Base-by-base conservation (phyloP, 2,113 vertebrate genomes). In the Pionites leucogaster region DNA sequence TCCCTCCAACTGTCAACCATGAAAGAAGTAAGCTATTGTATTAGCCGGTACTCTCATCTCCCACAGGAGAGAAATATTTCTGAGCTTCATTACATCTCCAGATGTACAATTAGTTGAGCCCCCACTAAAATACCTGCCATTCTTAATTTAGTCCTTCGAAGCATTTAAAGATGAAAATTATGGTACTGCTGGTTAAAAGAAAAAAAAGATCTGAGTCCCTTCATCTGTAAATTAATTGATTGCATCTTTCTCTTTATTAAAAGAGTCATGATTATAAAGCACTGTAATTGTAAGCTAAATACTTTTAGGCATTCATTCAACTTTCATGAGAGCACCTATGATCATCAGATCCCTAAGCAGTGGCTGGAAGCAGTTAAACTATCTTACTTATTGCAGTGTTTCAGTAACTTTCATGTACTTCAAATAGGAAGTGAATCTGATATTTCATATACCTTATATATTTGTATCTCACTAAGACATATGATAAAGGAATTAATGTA, bases 21-120 rank as follows among this genome's bases (percentile, higher is more conserved):
- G 59, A 74, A 87, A 95, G 88, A 95, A 95, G 39, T 27, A 29
- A 77, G 35, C 37, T 47, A 94, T 86, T 93, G 86, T 87, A 95
- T 22, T 31, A 90, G 59, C 35, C 82, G 62, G 52, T 22, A 17
- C 53, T 52, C 69, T 70, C 70, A 46, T 17, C 50, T 97, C 89
- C 74, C 57, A 15, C 9, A 83, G 69, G 92, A 70, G 60, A 57
- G 59, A 64, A 86, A n/a, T 70, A 64, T 70, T 82, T 80, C 85
- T 60, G 49, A 55, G 71, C 41, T 92, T 90, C 80, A 64, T 88
- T 86, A 94, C 83, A 79, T 64, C 82, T 92, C 76, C 80, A 92
- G 82, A 83, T 83, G 90, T 1, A 31, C 53, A 86, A 63, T 49
- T 53, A 87, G 13, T 67, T 80, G 15, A 84, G 17, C 44, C 31